Conservation (phyloP, 2,113 vertebrate species). For the Pluvianellus socialis region DNA sequence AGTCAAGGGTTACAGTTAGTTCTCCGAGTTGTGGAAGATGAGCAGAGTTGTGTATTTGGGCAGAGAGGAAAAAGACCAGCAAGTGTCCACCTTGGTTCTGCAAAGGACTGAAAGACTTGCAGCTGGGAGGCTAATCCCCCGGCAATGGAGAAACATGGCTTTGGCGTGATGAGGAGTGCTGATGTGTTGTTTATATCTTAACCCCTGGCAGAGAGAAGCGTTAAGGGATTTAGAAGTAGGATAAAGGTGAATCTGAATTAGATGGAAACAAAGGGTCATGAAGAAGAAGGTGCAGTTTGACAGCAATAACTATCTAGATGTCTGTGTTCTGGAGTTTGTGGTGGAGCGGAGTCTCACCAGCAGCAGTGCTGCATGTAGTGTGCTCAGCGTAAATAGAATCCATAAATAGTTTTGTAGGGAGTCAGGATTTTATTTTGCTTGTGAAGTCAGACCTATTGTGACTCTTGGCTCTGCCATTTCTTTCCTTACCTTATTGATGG, state of each 20-base stretch:
- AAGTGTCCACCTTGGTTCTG: not conserved
- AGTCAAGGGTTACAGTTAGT: not conserved
- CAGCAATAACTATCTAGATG: not conserved
- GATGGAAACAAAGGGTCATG: not conserved
- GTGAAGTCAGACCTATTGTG: not conserved
- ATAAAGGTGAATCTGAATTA: not conserved
- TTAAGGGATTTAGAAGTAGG: not conserved
- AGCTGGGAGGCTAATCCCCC: not conserved
- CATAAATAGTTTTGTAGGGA: conserved; percentile 12
- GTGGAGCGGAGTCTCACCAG: not conserved
- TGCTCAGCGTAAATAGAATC: conserved; percentile 15
- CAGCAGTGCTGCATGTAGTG: not conserved
- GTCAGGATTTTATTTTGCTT: conserved; percentile 43
- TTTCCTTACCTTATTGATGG: conserved; percentile 22
- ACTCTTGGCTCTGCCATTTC: conserved; percentile 35
- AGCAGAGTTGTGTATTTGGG: not conserved
- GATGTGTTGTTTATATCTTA: not conserved
- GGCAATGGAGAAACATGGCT: not conserved
- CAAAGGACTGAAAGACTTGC: not conserved
- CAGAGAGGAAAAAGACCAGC: not conserved
- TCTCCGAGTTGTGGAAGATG: not conserved
- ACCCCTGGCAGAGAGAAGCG: not conserved
- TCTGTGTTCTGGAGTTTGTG: conserved; percentile 16
- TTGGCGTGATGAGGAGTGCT: not conserved
- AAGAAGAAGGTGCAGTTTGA: not conserved